phyloP scores from a whole-genome alignment of 2,113 vertebrate species.

The Dicerorhinus sumatrensis region DNA sequence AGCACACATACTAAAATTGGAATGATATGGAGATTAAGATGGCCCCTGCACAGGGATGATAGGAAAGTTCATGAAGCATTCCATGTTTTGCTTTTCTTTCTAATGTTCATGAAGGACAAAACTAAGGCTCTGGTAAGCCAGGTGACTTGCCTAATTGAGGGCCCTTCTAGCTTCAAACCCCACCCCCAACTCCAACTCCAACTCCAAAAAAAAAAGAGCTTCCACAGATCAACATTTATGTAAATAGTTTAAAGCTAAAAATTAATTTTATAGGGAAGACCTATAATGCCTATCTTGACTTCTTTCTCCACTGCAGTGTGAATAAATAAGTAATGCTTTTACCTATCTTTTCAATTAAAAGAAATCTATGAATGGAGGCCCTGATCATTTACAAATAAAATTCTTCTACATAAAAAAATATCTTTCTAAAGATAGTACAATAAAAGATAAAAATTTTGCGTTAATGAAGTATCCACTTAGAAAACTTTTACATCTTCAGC shows the following conservation, averaged over 20 bases:
- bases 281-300: background rate
- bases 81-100: background rate
- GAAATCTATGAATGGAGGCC: background rate
- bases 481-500: background rate
- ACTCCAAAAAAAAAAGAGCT: background rate
- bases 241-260: background rate
- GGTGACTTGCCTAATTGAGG: background rate
- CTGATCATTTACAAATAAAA: background rate
- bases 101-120: background rate
- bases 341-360: background rate
- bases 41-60: background rate
- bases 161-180: background rate
- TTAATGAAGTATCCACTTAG: background rate
- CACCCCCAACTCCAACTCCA: background rate
- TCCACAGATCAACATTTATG: background rate
- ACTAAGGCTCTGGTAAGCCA: background rate
- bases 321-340: background rate
- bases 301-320: background rate
- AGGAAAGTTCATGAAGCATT: background rate
- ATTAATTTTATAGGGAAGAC: background rate
- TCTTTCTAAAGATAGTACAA: slow-evolving; percentile 8
- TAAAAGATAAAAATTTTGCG: background rate
- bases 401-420: background rate
- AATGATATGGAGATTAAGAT: background rate
- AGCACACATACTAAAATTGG: background rate